phyloP scores from a whole-genome alignment of 2,113 vertebrate species.

The Paramisgurnus dabryanus region DNA sequence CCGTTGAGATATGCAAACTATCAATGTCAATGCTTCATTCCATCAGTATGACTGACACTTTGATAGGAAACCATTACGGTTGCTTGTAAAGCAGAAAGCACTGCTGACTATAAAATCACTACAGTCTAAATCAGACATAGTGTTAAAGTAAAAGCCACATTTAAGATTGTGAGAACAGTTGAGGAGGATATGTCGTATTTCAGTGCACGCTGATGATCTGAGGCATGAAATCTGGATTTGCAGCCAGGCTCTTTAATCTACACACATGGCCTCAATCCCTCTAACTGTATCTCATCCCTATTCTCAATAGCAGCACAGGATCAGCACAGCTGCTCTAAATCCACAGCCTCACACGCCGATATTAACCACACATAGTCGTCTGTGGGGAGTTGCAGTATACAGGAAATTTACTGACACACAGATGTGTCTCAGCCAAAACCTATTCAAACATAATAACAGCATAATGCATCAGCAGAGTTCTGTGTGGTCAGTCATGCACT shows the following conservation, averaged over 20 bases:
- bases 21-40: neutral
- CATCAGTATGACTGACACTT: constrained; percentile 4
- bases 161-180: neutral
- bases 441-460: neutral
- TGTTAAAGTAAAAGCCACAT: constrained; percentile 24
- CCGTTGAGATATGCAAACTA: constrained; percentile 1
- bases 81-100: neutral
- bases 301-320: constrained; percentile 4
- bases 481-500: neutral
- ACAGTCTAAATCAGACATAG: neutral
- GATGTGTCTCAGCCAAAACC: neutral
- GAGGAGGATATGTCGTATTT: neutral
- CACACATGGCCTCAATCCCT: constrained; percentile 59
- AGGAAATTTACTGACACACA: constrained; percentile 25
- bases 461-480: neutral
- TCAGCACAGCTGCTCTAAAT: constrained; percentile 37
- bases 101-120: neutral
- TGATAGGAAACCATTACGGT: constrained; percentile 1
- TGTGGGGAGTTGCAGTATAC: neutral
- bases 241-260: constrained; percentile 64
- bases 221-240: neutral
- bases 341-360: constrained; percentile 2
- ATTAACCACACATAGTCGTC: constrained; percentile 16
- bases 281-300: constrained; percentile 50
- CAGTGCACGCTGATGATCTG: neutral